Evolutionary conservation across 2,888 invertebrate species (phyloP).

Genomic region (Myopa testacea): DNA sequence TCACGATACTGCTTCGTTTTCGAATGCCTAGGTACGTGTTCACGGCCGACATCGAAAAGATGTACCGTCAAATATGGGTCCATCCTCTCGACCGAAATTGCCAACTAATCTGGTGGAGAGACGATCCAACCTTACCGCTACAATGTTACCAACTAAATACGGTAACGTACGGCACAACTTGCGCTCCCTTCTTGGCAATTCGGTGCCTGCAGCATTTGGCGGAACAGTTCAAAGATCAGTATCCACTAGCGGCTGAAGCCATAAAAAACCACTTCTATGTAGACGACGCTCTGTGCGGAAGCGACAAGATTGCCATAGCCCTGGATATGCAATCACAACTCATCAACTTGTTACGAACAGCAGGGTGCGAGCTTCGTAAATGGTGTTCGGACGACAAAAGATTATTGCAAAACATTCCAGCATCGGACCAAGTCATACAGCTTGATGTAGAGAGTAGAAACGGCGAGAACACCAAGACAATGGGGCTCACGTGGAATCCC

Average conservation of each 20-base stretch:
- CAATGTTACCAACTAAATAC: neutral
- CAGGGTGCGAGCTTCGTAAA: constrained; percentile 27
- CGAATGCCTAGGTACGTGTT: neutral
- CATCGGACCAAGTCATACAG: constrained; percentile 14
- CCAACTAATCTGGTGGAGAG: neutral
- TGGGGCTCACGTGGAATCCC: constrained; percentile 39
- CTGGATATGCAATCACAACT: constrained; percentile 32
- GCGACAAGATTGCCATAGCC: constrained; percentile 24
- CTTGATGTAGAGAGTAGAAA: constrained; percentile 10
- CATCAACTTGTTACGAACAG: constrained; percentile 12
- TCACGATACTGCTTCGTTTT: neutral
- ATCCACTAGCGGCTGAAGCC: neutral
- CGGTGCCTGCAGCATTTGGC: constrained; percentile 9
- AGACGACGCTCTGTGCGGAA: constrained; percentile 38
- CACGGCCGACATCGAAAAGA: constrained; percentile 14
- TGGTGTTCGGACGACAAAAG: constrained; percentile 24
- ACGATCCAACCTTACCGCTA: neutral
- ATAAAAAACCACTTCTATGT: constrained; percentile 38
- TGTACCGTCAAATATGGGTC: constrained; percentile 13
- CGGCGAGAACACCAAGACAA: neutral
- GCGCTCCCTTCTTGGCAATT: constrained; percentile 11
- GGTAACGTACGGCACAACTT: neutral
- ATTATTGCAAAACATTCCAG: constrained; percentile 17
- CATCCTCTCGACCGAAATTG: neutral
- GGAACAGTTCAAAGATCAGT: neutral